These are phyloP conservation scores for Peromyscus polionotus DNA, from an alignment of 2,113 vertebrate genomes.

Conservation along the genomic window DNA sequence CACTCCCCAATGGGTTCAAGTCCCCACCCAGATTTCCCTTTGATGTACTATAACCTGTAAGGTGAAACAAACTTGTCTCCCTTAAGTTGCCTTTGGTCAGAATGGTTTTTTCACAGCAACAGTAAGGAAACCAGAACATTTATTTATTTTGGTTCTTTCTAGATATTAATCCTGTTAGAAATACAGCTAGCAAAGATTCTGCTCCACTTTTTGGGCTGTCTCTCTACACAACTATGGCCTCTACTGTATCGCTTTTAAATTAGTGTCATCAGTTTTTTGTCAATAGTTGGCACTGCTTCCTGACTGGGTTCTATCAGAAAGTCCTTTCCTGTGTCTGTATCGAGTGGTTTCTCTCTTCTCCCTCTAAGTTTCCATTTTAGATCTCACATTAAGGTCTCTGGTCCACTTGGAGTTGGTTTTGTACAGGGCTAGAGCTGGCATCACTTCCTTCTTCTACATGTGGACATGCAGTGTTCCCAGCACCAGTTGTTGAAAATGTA, in stretches of 20 bases:
- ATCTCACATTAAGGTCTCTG: background rate
- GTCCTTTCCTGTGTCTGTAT: background rate
- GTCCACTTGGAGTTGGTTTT: background rate
- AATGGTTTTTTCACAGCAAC: background rate
- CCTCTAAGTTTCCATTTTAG: background rate
- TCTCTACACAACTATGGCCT: background rate
- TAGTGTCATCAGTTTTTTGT: background rate
- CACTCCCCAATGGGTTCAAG: background rate
- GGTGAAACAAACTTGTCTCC: background rate
- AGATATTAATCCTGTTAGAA: background rate
- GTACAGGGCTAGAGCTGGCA: background rate
- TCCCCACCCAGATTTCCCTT: background rate
- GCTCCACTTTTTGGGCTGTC: background rate
- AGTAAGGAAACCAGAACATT: background rate
- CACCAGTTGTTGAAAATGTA: background rate
- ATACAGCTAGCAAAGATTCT: background rate
- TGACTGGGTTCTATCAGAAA: background rate
- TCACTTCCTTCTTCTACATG: background rate
- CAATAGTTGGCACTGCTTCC: background rate
- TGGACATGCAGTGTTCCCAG: no score
- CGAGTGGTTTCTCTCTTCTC: background rate
- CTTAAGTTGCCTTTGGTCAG: background rate
- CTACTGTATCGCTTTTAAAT: background rate
- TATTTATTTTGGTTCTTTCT: background rate
- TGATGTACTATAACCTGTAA: no score